Conservation (phyloP, 2,113 vertebrate species). For the Corythornis madagascariensis region DNA sequence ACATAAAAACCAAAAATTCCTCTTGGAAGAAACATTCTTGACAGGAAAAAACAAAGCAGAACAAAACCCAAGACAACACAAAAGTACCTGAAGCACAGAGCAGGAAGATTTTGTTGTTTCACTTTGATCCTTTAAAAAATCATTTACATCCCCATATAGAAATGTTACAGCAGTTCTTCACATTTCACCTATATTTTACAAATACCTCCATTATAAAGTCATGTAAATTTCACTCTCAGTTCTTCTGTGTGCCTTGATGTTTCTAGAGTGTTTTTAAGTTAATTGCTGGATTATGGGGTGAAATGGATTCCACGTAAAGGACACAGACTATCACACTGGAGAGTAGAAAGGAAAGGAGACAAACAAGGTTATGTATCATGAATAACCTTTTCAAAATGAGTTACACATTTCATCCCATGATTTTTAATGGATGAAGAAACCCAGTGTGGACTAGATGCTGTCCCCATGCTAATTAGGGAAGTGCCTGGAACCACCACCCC, state of each 20-base stretch:
- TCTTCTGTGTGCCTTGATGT: background rate
- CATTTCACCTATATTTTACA: conserved; percentile 35
- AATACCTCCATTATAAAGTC: background rate
- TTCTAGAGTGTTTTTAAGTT: background rate
- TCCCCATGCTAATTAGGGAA: background rate
- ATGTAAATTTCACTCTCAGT: background rate
- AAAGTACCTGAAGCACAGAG: background rate
- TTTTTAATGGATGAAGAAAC: background rate
- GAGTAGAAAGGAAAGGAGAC: background rate
- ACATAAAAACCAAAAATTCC: background rate
- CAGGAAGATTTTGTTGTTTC: conserved; percentile 17
- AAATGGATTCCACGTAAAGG: background rate
- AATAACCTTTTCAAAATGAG: background rate
- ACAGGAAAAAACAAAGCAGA: background rate
- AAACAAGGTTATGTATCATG: background rate
- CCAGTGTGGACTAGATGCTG: background rate
- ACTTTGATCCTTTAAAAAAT: conserved; percentile 31
- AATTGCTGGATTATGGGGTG: background rate
- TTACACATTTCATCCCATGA: background rate
- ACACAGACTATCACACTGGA: background rate
- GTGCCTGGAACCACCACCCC: background rate
- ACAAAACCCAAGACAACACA: background rate
- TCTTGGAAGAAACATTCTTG: background rate
- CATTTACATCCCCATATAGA: conserved; percentile 3
- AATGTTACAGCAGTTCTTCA: conserved; percentile 14